Evolutionary conservation across 2,888 invertebrate species (phyloP), one percentile per base, ranked within the genome.

Genomic region (Entomobrya multifasciata): DNA sequence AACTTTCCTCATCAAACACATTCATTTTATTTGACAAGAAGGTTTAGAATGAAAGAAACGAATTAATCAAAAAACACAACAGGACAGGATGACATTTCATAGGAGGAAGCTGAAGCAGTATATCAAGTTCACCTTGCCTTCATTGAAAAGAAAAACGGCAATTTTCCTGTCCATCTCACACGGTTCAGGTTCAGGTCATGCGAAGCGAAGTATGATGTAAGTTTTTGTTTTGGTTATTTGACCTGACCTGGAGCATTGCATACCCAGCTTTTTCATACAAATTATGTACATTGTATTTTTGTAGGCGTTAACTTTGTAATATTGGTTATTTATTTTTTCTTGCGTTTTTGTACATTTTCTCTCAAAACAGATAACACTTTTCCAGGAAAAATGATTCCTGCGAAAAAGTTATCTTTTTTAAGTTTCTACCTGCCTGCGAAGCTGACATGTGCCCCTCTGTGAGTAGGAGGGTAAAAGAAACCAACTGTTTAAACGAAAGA

Each of bases 41-140:
- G 55, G 52, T 17, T 49, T n/a, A n/a, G 47, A 25, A 62, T 79
- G 78, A 79, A n/a, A 65, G 78, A 49, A 62, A 79, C 78, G 65
- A 79, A 79, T 79, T 79, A 79, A 79, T 79, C 78, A 79, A 27
- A 47, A 62, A 36, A 11, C 77, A 27, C 30, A 76, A 36, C 76
- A 76, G 36, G 76, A 57, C 76, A 76, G 55, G 76, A 76, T 76
- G 76, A 76, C 76, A 57, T 41, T 76, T 52, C 27, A 72, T 72
- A 27, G 72, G 49, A 49, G 25, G 25, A 27, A n/a, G 20, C 57
- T 36, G 55, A 20, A 55, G 57, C 36, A 76, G 36, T n/a, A 65
- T 36, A 17, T 15, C 44, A 15, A 17, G 76, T n/a, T 76, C 22
- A 57, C 55, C 20, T 36, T 57, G 52, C 52, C 27, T 41, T 57